These are phyloP conservation scores for Polymixis lichenea DNA, from an alignment of 2,888 invertebrate species.

Conservation along the genomic window DNA sequence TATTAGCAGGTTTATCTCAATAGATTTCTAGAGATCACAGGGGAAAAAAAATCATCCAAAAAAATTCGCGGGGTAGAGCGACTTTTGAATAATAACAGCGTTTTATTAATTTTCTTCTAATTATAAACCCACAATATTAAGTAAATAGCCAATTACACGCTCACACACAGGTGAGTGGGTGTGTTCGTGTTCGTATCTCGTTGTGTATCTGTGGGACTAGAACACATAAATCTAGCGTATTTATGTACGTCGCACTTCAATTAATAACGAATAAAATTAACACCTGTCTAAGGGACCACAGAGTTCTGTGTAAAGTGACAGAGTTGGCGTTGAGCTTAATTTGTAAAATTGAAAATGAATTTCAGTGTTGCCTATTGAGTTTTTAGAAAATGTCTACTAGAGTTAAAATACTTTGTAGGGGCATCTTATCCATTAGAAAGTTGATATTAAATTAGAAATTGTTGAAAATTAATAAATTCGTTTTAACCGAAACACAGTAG, in stretches of 20 bases:
- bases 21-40: no score
- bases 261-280: slow-evolving; percentile 74
- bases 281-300: slow-evolving; percentile 44
- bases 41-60: no score
- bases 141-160: slow-evolving; percentile 44
- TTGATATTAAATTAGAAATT: not conserved
- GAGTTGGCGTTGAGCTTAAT: not conserved
- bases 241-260: slow-evolving; percentile 73
- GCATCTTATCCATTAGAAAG: not conserved
- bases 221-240: slow-evolving; percentile 73
- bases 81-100: no score
- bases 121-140: slow-evolving; percentile 3
- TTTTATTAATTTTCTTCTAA: not conserved
- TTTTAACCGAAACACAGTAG: no score
- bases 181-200: slow-evolving; percentile 63
- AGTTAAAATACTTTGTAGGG: not conserved
- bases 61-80: no score
- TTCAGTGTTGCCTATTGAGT: not conserved
- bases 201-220: slow-evolving; percentile 58
- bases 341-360: not conserved
- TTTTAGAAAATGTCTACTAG: no score
- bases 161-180: slow-evolving; percentile 55
- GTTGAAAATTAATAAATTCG: not conserved
- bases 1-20: no score
- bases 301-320: not conserved